phyloP scores from a whole-genome alignment of 2,113 vertebrate species.

The Holacanthus passer region DNA sequence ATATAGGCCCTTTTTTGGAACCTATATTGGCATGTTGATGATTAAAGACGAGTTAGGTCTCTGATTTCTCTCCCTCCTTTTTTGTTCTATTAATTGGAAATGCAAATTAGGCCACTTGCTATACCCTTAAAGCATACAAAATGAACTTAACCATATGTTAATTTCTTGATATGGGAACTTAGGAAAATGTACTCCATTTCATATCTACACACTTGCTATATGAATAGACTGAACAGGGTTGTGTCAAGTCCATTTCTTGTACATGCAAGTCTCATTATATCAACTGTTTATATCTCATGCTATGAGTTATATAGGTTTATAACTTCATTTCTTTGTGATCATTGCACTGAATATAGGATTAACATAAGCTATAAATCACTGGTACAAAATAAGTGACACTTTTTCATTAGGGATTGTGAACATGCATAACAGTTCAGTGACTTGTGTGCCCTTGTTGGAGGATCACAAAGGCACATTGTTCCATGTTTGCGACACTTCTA shows the following conservation, averaged over 20 bases:
- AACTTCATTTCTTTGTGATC: not conserved
- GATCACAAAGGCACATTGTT: constrained; percentile 13
- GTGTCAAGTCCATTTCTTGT: not conserved
- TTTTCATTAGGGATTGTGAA: not conserved
- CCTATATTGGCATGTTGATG: not conserved
- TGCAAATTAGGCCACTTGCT: constrained; percentile 17
- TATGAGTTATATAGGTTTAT: constrained; percentile 1
- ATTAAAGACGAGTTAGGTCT: constrained; percentile 2
- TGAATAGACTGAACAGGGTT: not conserved
- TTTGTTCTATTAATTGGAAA: constrained; percentile 16
- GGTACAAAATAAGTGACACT: not conserved
- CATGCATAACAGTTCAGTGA: constrained; percentile 2
- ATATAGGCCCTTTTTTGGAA: not conserved
- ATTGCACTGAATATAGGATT: constrained; percentile 10
- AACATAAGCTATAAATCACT: constrained; percentile 3
- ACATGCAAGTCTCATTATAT: not conserved
- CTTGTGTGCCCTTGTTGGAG: constrained; percentile 22
- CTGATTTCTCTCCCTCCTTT: not conserved
- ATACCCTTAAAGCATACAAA: constrained; percentile 20
- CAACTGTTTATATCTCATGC: not conserved
- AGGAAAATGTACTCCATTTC: not conserved
- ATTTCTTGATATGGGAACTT: constrained; percentile 2
- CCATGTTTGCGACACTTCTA: constrained; percentile 51
- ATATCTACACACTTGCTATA: not conserved
- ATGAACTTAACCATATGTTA: constrained; percentile 23